Evolutionary conservation across 2,888 invertebrate species (phyloP), one percentile per base, ranked within the genome.

Genomic region (Eristalis pertinax): DNA sequence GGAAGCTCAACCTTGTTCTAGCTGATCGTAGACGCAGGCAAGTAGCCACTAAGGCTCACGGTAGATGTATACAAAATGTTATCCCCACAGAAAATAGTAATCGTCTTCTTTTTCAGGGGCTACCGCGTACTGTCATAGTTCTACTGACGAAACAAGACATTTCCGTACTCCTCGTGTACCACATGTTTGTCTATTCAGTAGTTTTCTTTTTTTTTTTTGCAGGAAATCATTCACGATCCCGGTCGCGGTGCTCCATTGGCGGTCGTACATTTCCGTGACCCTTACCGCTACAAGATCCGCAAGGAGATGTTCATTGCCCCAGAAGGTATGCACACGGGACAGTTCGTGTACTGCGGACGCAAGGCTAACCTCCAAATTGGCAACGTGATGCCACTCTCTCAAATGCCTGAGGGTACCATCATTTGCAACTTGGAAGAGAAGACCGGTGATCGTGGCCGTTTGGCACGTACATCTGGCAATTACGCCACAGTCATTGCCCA

Each of bases 371-470:
- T 96, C 80, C 96, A 96, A 95, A 96, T 96, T 91, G 96, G 95
- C 94, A 99, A 99, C 95, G 99, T 99, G 62, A 97, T 99, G 95
- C 99, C 99, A 15, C 96, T 99, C 90, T 99, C 99, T 90, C 95
- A 96, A 84, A 99, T 99, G 98, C 99, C 99, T 91, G 99, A 99
- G 94, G 99, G 99, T 95, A 99, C 99, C 79, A 98, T 99, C 93
- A 97, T 99, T 62, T 99, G 99, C 94, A 99, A 99, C 93, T 94
- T 99, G 91, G 99, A 99, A 93, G 99, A 99, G 94, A 99, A 99
- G 94, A 98, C 98, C 91, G 99, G 99, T 89, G 99, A 99, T 93
- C 95, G 99, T 91, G 99, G 99, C 91, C 97, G 99, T 92, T 95
- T 99, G 90, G 99, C 99, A 41, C 96, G 99, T 91, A 98, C 99